Conservation (phyloP, 1,140 invertebrate species). For the Cepaea nemoralis region DNA sequence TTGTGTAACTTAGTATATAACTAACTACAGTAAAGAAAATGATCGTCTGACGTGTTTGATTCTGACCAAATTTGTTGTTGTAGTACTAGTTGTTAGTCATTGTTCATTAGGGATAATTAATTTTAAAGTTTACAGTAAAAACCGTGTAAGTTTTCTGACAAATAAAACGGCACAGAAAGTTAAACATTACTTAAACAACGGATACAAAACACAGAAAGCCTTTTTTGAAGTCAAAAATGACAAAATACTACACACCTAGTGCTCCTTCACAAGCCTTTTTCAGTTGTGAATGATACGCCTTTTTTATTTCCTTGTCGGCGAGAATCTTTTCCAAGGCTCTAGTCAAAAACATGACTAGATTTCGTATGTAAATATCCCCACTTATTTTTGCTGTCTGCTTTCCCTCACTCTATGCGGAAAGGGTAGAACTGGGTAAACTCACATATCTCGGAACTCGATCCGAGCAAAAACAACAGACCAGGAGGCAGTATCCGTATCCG, state of each 20-base stretch:
- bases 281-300: constrained; percentile 92
- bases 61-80: too few relatives aligned
- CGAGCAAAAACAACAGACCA: neutral
- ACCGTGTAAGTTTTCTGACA: too few relatives aligned
- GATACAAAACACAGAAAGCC: too few relatives aligned
- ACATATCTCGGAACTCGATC: neutral
- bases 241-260: constrained; percentile 80
- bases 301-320: constrained; percentile 95
- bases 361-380: neutral
- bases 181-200: too few relatives aligned
- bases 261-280: constrained; percentile 96
- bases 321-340: constrained; percentile 96
- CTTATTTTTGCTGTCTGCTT: neutral
- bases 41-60: too few relatives aligned
- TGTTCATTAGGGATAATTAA: too few relatives aligned
- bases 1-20: too few relatives aligned
- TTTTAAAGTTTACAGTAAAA: too few relatives aligned
- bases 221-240: neutral
- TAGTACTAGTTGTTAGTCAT: too few relatives aligned
- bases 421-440: neutral
- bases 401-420: neutral
- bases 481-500: constrained; percentile 45
- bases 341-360: constrained; percentile 89
- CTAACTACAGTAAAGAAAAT: too few relatives aligned
- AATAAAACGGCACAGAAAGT: too few relatives aligned